Percentiles rank a stretch among this genome's conserved stretches.
These are phyloP conservation scores for Blennius ocellaris DNA, from an alignment of 2,113 vertebrate species.

Conservation along the genomic window DNA sequence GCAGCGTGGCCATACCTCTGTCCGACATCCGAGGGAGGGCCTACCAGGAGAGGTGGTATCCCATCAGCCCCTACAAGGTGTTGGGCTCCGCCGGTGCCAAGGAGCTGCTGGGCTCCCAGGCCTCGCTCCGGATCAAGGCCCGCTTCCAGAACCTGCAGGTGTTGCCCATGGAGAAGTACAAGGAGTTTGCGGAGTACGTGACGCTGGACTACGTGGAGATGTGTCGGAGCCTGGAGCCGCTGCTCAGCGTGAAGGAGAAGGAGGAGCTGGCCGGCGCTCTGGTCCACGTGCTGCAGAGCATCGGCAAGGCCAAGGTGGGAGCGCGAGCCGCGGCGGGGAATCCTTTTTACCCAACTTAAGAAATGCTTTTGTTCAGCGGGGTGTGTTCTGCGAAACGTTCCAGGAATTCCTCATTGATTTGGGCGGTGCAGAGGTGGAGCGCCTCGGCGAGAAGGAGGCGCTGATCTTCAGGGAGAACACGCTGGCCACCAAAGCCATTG, in stretches of 20 bases:
- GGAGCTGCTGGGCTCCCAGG: conserved; percentile 74
- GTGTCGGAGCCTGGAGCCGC: conserved; percentile 87
- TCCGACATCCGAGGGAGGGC: conserved; percentile 79
- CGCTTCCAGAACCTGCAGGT: conserved; percentile 89
- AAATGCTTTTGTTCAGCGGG: not conserved
- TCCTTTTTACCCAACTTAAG: not conserved
- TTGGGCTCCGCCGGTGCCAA: conserved; percentile 69
- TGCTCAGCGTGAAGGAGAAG: conserved; percentile 88
- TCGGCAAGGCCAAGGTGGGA: conserved; percentile 92
- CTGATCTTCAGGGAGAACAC: conserved; percentile 97
- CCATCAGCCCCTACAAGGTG: conserved; percentile 77
- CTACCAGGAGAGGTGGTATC: conserved; percentile 88
- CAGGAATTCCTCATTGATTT: conserved; percentile 92
- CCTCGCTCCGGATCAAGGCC: conserved; percentile 86
- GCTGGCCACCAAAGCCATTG: conserved; percentile 94
- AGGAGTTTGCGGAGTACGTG: conserved; percentile 94
- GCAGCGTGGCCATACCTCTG: conserved; percentile 84
- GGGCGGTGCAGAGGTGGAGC: conserved; percentile 88
- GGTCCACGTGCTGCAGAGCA: conserved; percentile 91
- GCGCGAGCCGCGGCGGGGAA: not conserved
- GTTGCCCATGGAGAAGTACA: conserved; percentile 92
- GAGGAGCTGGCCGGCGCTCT: conserved; percentile 92
- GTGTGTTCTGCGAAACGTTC: conserved; percentile 6
- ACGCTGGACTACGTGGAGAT: conserved; percentile 89
- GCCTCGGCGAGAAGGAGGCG: conserved; percentile 89